These are phyloP conservation scores for Candidula unifasciata DNA, from an alignment of 2,888 invertebrate species.

Conservation along the genomic window DNA sequence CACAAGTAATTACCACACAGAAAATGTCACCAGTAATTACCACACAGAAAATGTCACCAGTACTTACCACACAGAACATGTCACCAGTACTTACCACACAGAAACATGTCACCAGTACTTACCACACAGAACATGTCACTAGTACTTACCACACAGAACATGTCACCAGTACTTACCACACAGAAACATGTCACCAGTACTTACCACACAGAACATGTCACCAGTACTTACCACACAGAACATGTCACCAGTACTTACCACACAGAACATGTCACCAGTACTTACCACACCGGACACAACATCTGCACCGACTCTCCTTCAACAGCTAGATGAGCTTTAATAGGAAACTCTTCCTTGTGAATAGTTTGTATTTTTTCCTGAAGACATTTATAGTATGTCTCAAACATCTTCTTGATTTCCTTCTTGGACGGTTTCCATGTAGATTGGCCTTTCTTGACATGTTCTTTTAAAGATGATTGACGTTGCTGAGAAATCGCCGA, in stretches of 20 bases:
- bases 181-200: no score
- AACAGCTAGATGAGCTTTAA: constrained; percentile 62
- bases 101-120: no score
- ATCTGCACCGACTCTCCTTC: constrained; percentile 66
- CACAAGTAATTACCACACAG: no score
- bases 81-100: no score
- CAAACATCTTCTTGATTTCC: constrained; percentile 58
- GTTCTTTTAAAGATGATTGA: constrained; percentile 14
- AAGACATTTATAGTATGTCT: constrained; percentile 64
- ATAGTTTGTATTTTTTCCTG: constrained; percentile 20
- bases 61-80: no score
- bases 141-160: neutral
- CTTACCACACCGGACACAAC: constrained; percentile 61
- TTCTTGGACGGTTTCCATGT: constrained; percentile 56
- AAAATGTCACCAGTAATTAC: no score
- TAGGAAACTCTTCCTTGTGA: constrained; percentile 52
- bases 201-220: neutral
- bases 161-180: neutral
- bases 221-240: no score
- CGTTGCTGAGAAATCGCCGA: constrained; percentile 30
- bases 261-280: no score
- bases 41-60: no score
- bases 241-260: no score
- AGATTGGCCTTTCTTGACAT: neutral
- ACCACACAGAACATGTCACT: no score